Base-by-base conservation (phyloP, 1,140 invertebrate species). In the Philotrypesis tridentata region DNA sequence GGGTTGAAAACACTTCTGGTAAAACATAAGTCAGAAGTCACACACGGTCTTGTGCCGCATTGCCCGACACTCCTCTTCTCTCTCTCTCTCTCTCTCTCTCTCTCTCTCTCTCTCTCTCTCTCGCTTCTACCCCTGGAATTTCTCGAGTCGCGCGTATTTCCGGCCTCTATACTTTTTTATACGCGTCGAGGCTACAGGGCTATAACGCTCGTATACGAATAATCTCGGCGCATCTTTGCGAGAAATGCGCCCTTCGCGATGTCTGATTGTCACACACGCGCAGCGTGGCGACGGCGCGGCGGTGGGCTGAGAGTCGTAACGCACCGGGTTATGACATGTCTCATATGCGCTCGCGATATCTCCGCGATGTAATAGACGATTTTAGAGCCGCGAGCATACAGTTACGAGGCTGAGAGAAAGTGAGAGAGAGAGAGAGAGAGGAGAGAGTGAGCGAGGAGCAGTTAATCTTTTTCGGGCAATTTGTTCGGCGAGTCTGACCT, bases 11-110 rank as follows among this genome's bases (percentile, higher is more conserved):
- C 55, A 61, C 40, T 21, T 25, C 37, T 8, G 40, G 40, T 70
- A 23, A 55, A 61, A 48, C 70, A 80, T 72, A 73, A 73, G 78
- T 80, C 78, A 80, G 33, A 43, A n/a, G n/a, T n/a, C 3, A 21
- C n/a, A 43, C 21, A 29, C 31, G 27, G n/a, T n/a, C n/a, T n/a
- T n/a, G n/a, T n/a, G n/a, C n/a, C n/a, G 1, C 6, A 31, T 48
- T 6, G 17, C 7, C 25, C 23, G n/a, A 6, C 14, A 37, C 40
- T 37, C 60, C 17, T 5, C 72, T 23, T 33, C 23, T 48, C 23
- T 63, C 21, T 11, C 31, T 43, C 17, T n/a, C 25, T 77, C 31
- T n/a, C n/a, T n/a, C n/a, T n/a, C n/a, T n/a, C n/a, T n/a, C n/a
- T n/a, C n/a, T n/a, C n/a, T n/a, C n/a, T n/a, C n/a, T n/a, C n/a